These are phyloP conservation scores for Dilophus febrilis DNA, from an alignment of 2,888 invertebrate species.

Conservation along the genomic window DNA sequence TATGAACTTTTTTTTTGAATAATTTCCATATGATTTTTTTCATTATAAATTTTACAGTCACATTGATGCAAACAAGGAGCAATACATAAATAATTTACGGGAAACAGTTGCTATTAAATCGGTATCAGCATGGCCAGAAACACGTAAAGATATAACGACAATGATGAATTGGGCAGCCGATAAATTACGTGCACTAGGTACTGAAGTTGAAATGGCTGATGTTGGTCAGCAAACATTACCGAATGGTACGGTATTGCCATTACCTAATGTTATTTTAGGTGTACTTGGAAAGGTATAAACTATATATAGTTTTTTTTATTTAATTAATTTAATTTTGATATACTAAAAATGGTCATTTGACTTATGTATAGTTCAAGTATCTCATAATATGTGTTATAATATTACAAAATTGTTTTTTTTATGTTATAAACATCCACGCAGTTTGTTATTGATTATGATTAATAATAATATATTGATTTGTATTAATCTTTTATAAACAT, in stretches of 20 bases:
- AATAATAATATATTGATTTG: too few species aligned
- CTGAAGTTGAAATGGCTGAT: constrained; percentile 51
- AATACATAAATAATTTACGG: constrained; percentile 60
- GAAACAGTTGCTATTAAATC: constrained; percentile 87
- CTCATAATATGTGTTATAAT: too few species aligned
- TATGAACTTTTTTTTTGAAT: too few species aligned
- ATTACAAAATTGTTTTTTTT: too few species aligned
- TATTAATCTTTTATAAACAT: too few species aligned
- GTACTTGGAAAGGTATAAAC: constrained; percentile 46
- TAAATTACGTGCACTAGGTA: constrained; percentile 51
- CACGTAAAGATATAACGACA: constrained; percentile 57
- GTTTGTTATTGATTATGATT: too few species aligned
- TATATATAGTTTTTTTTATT: too few species aligned
- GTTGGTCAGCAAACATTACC: constrained; percentile 58
- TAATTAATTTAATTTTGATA: too few species aligned
- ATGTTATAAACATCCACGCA: too few species aligned
- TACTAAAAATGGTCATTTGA: too few species aligned
- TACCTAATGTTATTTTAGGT: constrained; percentile 77
- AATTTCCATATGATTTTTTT: too few species aligned
- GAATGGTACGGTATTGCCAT: constrained; percentile 50
- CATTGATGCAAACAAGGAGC: constrained; percentile 58
- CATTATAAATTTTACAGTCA: constrained; percentile 33
- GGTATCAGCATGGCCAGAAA: constrained; percentile 81
- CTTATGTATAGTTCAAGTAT: too few species aligned
- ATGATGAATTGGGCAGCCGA: constrained; percentile 73